These are phyloP conservation scores for Herpetotheres cachinnans DNA, from an alignment of 2,113 vertebrate species.

Conservation along the genomic window DNA sequence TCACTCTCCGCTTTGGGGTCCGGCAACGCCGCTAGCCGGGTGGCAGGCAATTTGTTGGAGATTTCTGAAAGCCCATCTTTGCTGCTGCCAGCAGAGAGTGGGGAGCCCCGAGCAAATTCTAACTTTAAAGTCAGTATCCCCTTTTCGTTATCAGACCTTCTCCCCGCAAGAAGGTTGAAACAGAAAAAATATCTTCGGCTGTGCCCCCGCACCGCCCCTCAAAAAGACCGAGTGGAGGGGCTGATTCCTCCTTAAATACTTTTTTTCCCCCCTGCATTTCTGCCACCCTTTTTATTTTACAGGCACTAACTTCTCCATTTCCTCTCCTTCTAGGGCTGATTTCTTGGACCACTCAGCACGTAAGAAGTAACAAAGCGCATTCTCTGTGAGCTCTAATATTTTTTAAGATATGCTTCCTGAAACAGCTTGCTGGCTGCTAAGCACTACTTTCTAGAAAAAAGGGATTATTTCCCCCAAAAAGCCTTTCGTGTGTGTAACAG, in stretches of 20 bases:
- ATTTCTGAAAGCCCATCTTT: not conserved
- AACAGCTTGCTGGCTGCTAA: slow-evolving; percentile 54
- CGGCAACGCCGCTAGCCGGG: not conserved
- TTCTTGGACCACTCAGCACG: slow-evolving; percentile 58
- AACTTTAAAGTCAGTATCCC: slow-evolving; percentile 18
- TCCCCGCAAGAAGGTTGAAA: slow-evolving; percentile 24
- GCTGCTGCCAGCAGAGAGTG: not conserved
- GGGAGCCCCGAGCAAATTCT: not conserved
- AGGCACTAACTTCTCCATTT: slow-evolving; percentile 59
- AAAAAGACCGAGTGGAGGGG: not conserved
- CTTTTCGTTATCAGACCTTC: slow-evolving; percentile 24
- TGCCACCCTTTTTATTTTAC: slow-evolving; percentile 9
- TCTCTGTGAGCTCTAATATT: slow-evolving; percentile 43
- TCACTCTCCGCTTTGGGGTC: not conserved
- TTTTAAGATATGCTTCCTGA: slow-evolving; percentile 52
- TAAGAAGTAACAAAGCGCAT: slow-evolving; percentile 30
- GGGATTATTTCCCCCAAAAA: not conserved
- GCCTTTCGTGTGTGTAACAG: not conserved
- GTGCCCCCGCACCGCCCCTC: not conserved
- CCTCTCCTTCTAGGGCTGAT: slow-evolving; percentile 64
- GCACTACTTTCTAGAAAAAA: slow-evolving; percentile 26
- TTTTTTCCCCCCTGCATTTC: not conserved
- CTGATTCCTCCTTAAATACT: not conserved
- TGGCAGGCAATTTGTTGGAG: not conserved
- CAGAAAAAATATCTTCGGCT: slow-evolving; percentile 21